phyloP scores from a whole-genome alignment of 2,888 invertebrate species.

The Eugnorisma glareosa region DNA sequence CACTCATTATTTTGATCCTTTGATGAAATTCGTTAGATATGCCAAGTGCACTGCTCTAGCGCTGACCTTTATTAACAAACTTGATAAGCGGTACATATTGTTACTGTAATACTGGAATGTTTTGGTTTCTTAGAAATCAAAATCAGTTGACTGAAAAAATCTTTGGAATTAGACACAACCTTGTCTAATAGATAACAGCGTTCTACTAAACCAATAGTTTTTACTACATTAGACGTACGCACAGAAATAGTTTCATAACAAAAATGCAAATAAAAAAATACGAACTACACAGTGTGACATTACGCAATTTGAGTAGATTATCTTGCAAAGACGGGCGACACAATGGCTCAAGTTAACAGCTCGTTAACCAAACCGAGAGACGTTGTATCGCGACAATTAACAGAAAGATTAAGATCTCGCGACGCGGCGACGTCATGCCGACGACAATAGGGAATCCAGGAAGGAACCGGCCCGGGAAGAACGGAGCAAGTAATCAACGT shows the following conservation, averaged over 20 bases:
- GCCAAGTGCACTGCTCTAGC: slow-evolving; percentile 4
- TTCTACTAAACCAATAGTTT: slow-evolving; percentile 32
- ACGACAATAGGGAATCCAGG: slow-evolving; percentile 73
- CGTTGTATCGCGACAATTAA: slow-evolving; percentile 83
- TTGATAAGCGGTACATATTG: not conserved
- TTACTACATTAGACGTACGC: slow-evolving; percentile 24
- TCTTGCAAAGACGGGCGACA: slow-evolving; percentile 66
- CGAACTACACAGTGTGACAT: slow-evolving; percentile 37
- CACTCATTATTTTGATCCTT: slow-evolving; percentile 4
- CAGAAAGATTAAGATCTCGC: slow-evolving; percentile 81
- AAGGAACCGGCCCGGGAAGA: slow-evolving; percentile 56
- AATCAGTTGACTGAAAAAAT: slow-evolving; percentile 15
- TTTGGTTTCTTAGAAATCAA: slow-evolving; percentile 6
- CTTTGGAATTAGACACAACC: slow-evolving; percentile 35
- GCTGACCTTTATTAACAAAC: slow-evolving; percentile 1
- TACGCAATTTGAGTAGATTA: slow-evolving; percentile 61
- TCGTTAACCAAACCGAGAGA: slow-evolving; percentile 81
- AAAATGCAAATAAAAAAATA: slow-evolving; percentile 25
- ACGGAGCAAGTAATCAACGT: slow-evolving; percentile 67
- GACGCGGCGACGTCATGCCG: slow-evolving; percentile 71
- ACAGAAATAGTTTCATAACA: slow-evolving; percentile 23
- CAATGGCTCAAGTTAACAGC: slow-evolving; percentile 84
- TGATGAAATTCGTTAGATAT: slow-evolving; percentile 20
- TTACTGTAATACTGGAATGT: not conserved
- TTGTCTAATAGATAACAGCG: slow-evolving; percentile 47